These are phyloP conservation scores for Sebastes iracundus DNA, from an alignment of 2,797 vertebrate species.

Conservation along the genomic window DNA sequence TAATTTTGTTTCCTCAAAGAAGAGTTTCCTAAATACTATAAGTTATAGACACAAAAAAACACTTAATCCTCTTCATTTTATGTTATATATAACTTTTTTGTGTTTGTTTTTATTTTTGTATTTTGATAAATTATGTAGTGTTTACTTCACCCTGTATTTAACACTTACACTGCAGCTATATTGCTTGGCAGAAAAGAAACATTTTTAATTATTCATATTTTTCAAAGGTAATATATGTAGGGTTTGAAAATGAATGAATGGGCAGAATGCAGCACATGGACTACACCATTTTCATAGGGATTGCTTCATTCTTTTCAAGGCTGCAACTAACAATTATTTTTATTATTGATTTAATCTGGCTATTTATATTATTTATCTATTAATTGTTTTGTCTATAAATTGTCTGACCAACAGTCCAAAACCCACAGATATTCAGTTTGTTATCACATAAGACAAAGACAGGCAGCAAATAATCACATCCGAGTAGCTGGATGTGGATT, in stretches of 20 bases:
- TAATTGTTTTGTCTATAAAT: not conserved
- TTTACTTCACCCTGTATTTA: not conserved
- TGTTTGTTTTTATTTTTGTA: not conserved
- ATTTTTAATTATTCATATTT: constrained; percentile 6
- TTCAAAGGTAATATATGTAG: not conserved
- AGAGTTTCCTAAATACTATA: not conserved
- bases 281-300: not conserved
- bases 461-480: not conserved
- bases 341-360: not conserved
- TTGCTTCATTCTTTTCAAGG: not conserved
- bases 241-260: not conserved
- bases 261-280: not conserved
- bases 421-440: not conserved
- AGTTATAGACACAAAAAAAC: not conserved
- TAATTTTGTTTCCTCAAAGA: constrained; percentile 8
- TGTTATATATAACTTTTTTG: not conserved
- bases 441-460: not conserved
- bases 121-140: not conserved
- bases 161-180: not conserved
- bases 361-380: not conserved
- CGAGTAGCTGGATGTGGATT: not conserved
- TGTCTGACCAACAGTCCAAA: not conserved
- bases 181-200: not conserved
- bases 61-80: not conserved
- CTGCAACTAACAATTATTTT: not conserved